Evolutionary conservation across 2,113 vertebrate species (phyloP), one percentile per base, ranked within the genome.

Genomic region (Gopherus flavomarginatus): DNA sequence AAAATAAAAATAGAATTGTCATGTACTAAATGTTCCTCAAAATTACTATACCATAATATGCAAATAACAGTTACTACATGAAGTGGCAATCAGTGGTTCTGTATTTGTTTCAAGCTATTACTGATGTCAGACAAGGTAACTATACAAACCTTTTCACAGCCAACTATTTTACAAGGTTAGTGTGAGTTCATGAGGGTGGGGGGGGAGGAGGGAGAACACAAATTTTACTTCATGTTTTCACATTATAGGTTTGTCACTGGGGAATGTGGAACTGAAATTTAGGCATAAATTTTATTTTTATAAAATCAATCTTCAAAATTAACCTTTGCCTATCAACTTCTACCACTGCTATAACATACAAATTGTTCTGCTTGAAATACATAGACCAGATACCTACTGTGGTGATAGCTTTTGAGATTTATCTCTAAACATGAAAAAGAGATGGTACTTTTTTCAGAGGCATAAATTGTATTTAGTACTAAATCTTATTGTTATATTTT

Each of bases 1-100:
- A 87, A 81, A 53, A 90, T 78, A 77, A 90, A 94, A 52, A 44
- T 5, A 87, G 2, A n/a, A 31, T 78, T 69, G 10, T 44, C 16
- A 90, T 80, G 44, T 84, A 49, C 38, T 91, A 94, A 42, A 81
- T 69, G 89, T 47, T 85, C 19, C 75, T 82, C 86, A 90, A 85
- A 92, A 78, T 2, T 87, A 2, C 21, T 50, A 24, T 38, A 11
- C 6, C 87, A 31, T 52, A 82, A 8, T n/a, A 17, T 59, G 49
- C 83, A 89, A 94, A 42, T 47, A 82, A 38, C 52, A 57, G 29
- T 5, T 19, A 42, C 16, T 29, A 62, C 21, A 85, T 93, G 79
- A 87, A 93, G 59, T n/a, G 6, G n/a, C 57, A 87, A 65, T 19
- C 3, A 83, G 81, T 56, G 47, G 38, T 26, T 80, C 31, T 83